A percentile compares a stretch with the other conserved stretches of the same genome.
These are phyloP conservation scores for Physocephala rufipes DNA, from an alignment of 2,888 invertebrate species.

Conservation along the genomic window DNA sequence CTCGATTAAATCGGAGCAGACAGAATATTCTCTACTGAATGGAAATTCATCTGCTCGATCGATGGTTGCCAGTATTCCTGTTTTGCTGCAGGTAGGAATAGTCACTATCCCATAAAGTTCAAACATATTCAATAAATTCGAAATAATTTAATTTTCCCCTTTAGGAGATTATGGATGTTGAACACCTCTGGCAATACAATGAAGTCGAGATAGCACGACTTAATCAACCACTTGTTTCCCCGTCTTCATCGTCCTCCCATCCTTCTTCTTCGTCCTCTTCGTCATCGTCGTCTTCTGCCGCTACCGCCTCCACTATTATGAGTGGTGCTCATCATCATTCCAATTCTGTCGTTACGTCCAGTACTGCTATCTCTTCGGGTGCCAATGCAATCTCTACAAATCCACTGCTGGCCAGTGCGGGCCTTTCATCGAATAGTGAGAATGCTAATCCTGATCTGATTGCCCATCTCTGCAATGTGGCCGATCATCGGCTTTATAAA, in stretches of 20 bases:
- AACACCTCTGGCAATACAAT: conserved; percentile 94
- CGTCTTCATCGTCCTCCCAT: conserved; percentile 48
- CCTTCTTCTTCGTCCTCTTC: conserved; percentile 46
- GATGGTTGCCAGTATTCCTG: conserved; percentile 69
- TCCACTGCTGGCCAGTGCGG: conserved; percentile 70
- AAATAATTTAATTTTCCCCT: conserved; percentile 43
- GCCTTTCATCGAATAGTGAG: conserved; percentile 66
- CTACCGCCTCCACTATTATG: conserved; percentile 34
- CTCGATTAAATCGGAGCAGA: conserved; percentile 68
- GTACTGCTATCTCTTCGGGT: conserved; percentile 42
- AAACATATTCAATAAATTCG: conserved; percentile 3
- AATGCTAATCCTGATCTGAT: conserved; percentile 85
- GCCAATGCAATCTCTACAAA: conserved; percentile 66
- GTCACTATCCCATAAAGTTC: no score
- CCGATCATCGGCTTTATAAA: conserved; percentile 94
- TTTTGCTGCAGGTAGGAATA: conserved; percentile 74
- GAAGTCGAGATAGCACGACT: conserved; percentile 80
- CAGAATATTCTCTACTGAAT: conserved; percentile 41
- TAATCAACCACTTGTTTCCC: conserved; percentile 66
- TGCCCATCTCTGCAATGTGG: conserved; percentile 91
- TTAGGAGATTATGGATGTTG: conserved; percentile 95
- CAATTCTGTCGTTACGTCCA: no score
- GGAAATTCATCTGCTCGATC: conserved; percentile 49
- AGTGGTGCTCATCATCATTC: no score
- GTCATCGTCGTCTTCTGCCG: conserved; percentile 58